Percentiles rank a stretch among this genome's conserved stretches.
Conservation (phyloP, 1,140 invertebrate genomes). For the Spodoptera frugiperda region DNA sequence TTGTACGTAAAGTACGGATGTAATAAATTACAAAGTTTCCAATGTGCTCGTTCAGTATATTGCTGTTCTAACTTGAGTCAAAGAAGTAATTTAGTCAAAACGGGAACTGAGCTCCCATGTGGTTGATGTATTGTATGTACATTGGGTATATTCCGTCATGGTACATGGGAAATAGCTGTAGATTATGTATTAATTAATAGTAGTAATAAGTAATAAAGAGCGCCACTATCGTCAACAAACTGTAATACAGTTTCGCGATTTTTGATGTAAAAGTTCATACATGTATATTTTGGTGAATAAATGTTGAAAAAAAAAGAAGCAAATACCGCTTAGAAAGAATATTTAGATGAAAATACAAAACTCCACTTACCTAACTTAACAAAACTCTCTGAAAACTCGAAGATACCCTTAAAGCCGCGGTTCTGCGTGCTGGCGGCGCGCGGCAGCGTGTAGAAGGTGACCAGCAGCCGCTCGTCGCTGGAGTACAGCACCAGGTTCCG, state of each 20-base stretch:
- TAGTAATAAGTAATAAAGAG: too few species aligned
- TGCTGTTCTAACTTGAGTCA: constrained; percentile 12
- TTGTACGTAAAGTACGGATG: not conserved
- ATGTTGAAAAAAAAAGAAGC: too few species aligned
- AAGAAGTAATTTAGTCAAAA: constrained; percentile 18
- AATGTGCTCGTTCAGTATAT: not conserved
- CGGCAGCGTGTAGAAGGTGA: constrained; percentile 95
- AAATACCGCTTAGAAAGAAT: too few species aligned
- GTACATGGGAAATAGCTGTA: too few species aligned
- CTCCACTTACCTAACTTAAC: constrained; percentile 94
- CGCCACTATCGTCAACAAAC: too few species aligned
- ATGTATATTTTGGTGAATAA: too few species aligned
- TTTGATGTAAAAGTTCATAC: too few species aligned
- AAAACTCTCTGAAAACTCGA: constrained; percentile 98
- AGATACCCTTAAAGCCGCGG: constrained; percentile 97
- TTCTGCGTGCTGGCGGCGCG: constrained; percentile 96
- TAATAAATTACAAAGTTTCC: constrained; percentile 32
- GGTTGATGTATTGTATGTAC: not conserved
- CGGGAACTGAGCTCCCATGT: not conserved
- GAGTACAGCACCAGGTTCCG: constrained; percentile 98
- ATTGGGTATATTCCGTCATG: too few species aligned
- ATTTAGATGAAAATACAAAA: not conserved
- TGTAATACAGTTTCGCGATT: too few species aligned
- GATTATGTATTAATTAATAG: too few species aligned
- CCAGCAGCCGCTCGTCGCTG: constrained; percentile 94